phyloP scores from a whole-genome alignment of 2,113 vertebrate genomes.

The Porphyrio hochstetteri region DNA sequence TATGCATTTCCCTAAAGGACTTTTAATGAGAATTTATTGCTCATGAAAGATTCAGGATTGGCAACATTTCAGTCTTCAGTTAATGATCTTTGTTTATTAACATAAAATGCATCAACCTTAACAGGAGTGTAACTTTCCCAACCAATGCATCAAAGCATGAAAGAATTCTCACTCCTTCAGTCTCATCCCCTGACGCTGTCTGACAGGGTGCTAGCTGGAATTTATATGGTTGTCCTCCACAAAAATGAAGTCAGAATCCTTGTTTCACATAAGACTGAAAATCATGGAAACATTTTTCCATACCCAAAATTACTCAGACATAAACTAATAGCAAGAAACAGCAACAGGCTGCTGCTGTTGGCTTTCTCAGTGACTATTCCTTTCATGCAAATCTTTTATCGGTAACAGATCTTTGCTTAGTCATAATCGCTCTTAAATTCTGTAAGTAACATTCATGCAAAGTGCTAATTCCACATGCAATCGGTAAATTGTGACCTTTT shows the following conservation, averaged over 20 bases:
- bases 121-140: constrained; percentile 33
- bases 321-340: not conserved
- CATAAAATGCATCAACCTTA: constrained; percentile 36
- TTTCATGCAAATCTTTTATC: not conserved
- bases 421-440: not conserved
- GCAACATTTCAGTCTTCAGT: constrained; percentile 51
- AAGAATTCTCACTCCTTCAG: not conserved
- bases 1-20: constrained; percentile 41
- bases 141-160: constrained; percentile 1
- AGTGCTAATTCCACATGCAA: not conserved
- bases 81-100: constrained; percentile 66
- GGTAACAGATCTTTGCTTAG: not conserved
- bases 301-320: not conserved
- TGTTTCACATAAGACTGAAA: not conserved
- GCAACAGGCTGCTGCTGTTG: not conserved
- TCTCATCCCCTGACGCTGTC: not conserved
- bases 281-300: not conserved
- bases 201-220: constrained; percentile 10
- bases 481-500: not conserved
- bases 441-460: not conserved
- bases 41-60: constrained; percentile 60
- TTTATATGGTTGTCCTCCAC: not conserved
- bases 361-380: not conserved
- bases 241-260: not conserved
- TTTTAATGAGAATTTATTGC: constrained; percentile 62